A percentile compares a stretch with the other conserved stretches of the same genome.
Conservation (phyloP, 2,113 vertebrate genomes). For the human (Homo sapiens) region GRCh38 chr1:200331501-200332000, state of each 20-base stretch:
- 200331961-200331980: not conserved
- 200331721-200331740: not conserved
- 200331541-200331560: too few relatives aligned
- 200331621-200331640: not conserved
- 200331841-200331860: not conserved
- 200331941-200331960: too few relatives aligned
- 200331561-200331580: not conserved
- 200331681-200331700: not conserved
- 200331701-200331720: not conserved
- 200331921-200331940: not conserved
- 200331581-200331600: not conserved
- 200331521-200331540: accelerated
- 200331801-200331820: too few relatives aligned
- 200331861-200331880: not conserved
- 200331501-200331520: not conserved
- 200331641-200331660: not conserved
- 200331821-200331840: not conserved
- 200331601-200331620: not conserved
- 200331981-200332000: not conserved
- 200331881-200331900: not conserved
- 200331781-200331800: not conserved
- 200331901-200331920: not conserved
- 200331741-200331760: not conserved
- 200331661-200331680: not conserved
- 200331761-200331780: not conserved